Evolutionary conservation across 2,888 invertebrate species (phyloP).

Genomic region (Andrena bucephala): DNA sequence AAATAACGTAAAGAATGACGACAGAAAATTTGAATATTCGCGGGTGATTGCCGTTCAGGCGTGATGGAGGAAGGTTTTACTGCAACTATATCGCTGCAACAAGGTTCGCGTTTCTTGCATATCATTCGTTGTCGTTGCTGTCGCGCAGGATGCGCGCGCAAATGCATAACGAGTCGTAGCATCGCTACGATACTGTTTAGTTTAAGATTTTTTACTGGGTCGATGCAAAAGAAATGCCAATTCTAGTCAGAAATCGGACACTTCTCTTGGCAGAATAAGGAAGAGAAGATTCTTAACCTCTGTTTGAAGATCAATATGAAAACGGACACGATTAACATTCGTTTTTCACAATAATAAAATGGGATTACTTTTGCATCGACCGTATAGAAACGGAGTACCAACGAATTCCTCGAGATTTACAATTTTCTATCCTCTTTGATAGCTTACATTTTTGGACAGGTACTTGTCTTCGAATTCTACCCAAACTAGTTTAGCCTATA

Average conservation of each 20-base stretch:
- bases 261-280: too few relatives aligned
- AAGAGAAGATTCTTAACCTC: not conserved
- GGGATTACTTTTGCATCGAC: not conserved
- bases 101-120: slow-evolving; percentile 50
- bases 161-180: slow-evolving; percentile 15
- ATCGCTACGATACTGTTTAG: slow-evolving; percentile 19
- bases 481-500: slow-evolving; percentile 10
- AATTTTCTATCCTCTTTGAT: slow-evolving; percentile 48
- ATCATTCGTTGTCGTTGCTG: slow-evolving; percentile 24
- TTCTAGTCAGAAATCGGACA: not conserved
- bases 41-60: not conserved
- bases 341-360: not conserved
- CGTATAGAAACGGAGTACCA: slow-evolving; percentile 19
- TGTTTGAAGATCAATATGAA: not conserved
- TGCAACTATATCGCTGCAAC: slow-evolving; percentile 18
- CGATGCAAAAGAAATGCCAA: not conserved
- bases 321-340: not conserved
- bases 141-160: slow-evolving; percentile 10
- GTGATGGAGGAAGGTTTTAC: slow-evolving; percentile 11
- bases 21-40: not conserved
- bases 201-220: slow-evolving; percentile 18
- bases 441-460: slow-evolving; percentile 16
- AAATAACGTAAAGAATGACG: not conserved
- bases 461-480: not conserved
- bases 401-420: slow-evolving; percentile 36